phyloP scores from a whole-genome alignment of 2,888 invertebrate genomes.

The Cerceris ruficornis region DNA sequence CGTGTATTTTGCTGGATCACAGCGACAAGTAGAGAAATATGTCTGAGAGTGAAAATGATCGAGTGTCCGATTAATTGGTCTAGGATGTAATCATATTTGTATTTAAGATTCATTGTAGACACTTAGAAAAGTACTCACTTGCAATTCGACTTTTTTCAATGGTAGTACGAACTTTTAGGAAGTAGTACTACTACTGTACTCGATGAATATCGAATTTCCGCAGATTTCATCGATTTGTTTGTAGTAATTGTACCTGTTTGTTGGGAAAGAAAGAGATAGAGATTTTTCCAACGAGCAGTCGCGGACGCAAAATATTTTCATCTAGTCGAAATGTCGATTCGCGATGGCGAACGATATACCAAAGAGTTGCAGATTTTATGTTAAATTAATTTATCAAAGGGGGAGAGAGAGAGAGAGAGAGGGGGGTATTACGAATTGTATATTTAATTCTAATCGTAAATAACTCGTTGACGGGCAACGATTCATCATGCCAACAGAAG shows the following conservation, averaged over 20 bases:
- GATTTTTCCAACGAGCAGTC: constrained; percentile 30
- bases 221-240: constrained; percentile 34
- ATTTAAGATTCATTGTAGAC: constrained; percentile 62
- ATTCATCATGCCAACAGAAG: constrained; percentile 3
- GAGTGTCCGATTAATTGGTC: constrained; percentile 56
- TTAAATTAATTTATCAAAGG: constrained; percentile 45
- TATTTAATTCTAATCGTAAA: constrained; percentile 29
- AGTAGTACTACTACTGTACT: constrained; percentile 42
- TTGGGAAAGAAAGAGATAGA: constrained; percentile 21
- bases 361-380: constrained; percentile 63
- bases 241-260: constrained; percentile 30
- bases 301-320: constrained; percentile 62
- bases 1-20: constrained; percentile 38
- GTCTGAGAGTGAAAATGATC: constrained; percentile 42
- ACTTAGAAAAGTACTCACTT: constrained; percentile 57
- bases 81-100: constrained; percentile 68
- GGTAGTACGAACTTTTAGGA: constrained; percentile 62
- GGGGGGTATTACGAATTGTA: constrained; percentile 19
- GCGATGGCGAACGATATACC: constrained; percentile 62
- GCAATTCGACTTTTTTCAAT: constrained; percentile 58
- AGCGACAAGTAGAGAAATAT: constrained; percentile 37
- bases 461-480: constrained; percentile 6
- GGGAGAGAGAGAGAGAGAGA: background rate
- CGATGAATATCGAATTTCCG: constrained; percentile 34
- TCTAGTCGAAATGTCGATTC: constrained; percentile 70